phyloP scores from a whole-genome alignment of 2,797 vertebrate genomes.

The Hozukius guyotensis region DNA sequence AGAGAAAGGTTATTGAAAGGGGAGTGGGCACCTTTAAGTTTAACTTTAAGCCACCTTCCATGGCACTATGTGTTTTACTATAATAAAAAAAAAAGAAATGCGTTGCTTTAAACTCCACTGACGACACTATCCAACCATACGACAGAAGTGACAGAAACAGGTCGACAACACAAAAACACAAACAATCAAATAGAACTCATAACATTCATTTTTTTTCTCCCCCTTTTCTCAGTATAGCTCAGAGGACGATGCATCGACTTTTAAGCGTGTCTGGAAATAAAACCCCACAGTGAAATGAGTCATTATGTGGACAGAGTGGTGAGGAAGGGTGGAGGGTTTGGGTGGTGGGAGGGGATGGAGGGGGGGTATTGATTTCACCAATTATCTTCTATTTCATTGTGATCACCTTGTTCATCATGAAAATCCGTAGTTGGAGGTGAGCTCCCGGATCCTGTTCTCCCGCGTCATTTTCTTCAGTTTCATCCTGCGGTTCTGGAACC shows the following conservation, averaged over 20 bases:
- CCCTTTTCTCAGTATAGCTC: conserved; percentile 46
- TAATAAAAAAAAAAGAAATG: not conserved
- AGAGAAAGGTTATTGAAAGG: not conserved
- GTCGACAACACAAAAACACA: conserved; percentile 57
- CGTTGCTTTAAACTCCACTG: conserved; percentile 50
- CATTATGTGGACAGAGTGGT: conserved; percentile 43
- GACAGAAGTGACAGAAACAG: conserved; percentile 52
- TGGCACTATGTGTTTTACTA: not conserved
- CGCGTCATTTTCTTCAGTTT: conserved; percentile 99
- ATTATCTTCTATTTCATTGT: conserved; percentile 28
- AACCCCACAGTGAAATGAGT: conserved; percentile 60
- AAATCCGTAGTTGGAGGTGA: conserved; percentile 98
- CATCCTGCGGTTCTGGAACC: conserved; percentile 99
- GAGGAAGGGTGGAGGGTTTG: not conserved
- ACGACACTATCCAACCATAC: conserved; percentile 57
- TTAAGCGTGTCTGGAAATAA: conserved; percentile 39
- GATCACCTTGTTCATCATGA: conserved; percentile 84
- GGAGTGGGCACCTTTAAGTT: no score
- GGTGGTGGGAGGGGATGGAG: no score
- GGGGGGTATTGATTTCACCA: conserved; percentile 42
- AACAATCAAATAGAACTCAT: conserved; percentile 35
- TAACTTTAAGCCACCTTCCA: conserved; percentile 2
- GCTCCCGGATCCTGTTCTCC: conserved; percentile 96
- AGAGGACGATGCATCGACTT: conserved; percentile 38
- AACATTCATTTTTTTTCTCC: conserved; percentile 3